A percentile compares a stretch with the other conserved stretches of the same genome.
Conservation (phyloP, 2,797 vertebrate genomes). For the Gambelia wislizenii region DNA sequence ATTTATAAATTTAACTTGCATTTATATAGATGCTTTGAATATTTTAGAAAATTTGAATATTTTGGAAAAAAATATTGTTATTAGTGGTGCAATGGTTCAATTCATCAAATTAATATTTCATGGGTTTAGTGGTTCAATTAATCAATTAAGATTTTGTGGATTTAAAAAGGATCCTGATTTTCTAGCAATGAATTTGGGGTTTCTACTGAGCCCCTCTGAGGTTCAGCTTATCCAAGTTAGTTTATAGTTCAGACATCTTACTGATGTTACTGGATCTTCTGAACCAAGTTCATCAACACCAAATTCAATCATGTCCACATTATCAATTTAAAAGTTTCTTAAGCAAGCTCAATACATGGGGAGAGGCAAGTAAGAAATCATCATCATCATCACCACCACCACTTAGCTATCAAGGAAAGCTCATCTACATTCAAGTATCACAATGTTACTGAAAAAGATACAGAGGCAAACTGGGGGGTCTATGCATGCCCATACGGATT, state of each 20-base stretch:
- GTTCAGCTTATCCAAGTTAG: background rate
- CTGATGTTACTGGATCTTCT: background rate
- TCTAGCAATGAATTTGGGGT: no score
- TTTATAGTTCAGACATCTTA: background rate
- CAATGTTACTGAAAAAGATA: background rate
- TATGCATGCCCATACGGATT: background rate
- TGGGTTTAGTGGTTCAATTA: background rate
- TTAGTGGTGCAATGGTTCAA: background rate
- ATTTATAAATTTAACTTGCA: background rate
- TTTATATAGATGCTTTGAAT: background rate
- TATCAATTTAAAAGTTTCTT: background rate
- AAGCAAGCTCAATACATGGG: no score
- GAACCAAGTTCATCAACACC: background rate
- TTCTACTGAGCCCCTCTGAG: background rate
- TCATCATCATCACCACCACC: no score
- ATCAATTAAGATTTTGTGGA: no score
- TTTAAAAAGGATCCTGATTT: background rate
- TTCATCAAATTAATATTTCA: background rate
- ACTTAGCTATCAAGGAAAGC: background rate
- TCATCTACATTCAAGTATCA: background rate
- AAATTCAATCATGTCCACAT: background rate
- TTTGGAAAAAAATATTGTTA: background rate
- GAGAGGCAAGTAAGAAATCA: no score
- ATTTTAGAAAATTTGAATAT: background rate
- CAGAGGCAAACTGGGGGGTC: background rate